Conservation (phyloP, 2,113 vertebrate genomes). For the Chaetodon trifascialis region DNA sequence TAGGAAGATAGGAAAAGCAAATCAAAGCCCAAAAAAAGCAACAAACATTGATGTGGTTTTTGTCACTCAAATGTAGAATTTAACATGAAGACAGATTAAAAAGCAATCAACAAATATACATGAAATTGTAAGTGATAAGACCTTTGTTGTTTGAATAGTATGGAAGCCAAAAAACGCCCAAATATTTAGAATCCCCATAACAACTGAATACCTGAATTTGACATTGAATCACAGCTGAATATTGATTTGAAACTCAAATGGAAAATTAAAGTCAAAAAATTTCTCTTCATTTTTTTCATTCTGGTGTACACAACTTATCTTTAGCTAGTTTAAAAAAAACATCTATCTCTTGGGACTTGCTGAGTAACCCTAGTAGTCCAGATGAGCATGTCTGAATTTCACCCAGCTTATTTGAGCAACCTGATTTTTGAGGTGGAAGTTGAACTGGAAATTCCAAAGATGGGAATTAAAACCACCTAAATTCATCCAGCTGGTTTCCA, state of each 20-base stretch:
- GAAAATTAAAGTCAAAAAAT: background rate
- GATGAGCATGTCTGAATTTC: background rate
- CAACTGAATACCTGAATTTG: background rate
- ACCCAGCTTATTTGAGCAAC: background rate
- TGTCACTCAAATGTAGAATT: constrained; percentile 1
- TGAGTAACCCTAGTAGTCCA: background rate
- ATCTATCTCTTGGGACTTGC: no score
- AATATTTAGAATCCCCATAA: background rate
- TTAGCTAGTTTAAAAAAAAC: background rate
- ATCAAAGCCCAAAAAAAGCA: background rate
- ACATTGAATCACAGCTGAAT: background rate
- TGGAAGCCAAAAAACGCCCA: background rate
- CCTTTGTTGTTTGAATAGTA: constrained; percentile 2
- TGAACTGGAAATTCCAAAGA: background rate
- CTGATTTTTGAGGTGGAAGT: background rate
- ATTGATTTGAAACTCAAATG: background rate
- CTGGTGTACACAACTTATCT: background rate
- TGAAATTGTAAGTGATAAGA: constrained; percentile 27
- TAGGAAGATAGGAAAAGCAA: constrained; percentile 4
- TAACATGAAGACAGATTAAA: background rate
- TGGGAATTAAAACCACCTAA: background rate
- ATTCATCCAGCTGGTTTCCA: background rate
- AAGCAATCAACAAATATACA: constrained; percentile 17
- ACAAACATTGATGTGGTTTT: background rate
- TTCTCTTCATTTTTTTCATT: background rate